Conservation (phyloP, 1,140 invertebrate species). For the Drusus annulatus region DNA sequence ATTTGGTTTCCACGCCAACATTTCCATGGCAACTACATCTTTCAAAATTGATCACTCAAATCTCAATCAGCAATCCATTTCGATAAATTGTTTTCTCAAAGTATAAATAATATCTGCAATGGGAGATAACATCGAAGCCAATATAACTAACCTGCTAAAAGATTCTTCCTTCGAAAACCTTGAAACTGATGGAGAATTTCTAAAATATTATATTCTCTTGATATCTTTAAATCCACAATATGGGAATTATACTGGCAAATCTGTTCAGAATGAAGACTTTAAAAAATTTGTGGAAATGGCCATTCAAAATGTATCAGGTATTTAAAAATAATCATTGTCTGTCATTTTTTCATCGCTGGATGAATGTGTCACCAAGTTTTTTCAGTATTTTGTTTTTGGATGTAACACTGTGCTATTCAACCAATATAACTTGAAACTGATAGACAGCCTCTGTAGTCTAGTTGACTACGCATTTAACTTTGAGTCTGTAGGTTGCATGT, state of each 20-base stretch:
- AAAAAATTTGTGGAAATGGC: slow-evolving; percentile 69
- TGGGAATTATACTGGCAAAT: slow-evolving; percentile 66
- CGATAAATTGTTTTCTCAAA: neutral
- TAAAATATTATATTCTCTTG: slow-evolving; percentile 66
- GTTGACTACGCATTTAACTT: too few relatives aligned
- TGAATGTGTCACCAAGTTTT: too few relatives aligned
- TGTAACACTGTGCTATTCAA: too few relatives aligned
- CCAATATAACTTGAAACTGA: too few relatives aligned
- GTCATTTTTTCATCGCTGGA: too few relatives aligned
- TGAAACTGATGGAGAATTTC: slow-evolving; percentile 36
- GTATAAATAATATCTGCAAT: neutral
- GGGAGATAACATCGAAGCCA: neutral
- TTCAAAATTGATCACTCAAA: slow-evolving; percentile 22
- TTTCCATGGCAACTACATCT: neutral
- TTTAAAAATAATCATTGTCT: slow-evolving; percentile 47
- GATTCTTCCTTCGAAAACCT: neutral
- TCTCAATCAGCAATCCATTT: neutral
- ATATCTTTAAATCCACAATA: slow-evolving; percentile 71
- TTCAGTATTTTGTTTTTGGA: too few relatives aligned
- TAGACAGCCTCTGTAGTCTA: too few relatives aligned
- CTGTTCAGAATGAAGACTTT: slow-evolving; percentile 66
- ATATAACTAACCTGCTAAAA: neutral
- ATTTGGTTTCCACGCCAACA: neutral
- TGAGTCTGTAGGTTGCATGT: too few relatives aligned
- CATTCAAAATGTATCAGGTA: slow-evolving; percentile 65